Evolutionary conservation across 2,888 invertebrate species (phyloP).

Genomic region (Aspidapion aeneum): DNA sequence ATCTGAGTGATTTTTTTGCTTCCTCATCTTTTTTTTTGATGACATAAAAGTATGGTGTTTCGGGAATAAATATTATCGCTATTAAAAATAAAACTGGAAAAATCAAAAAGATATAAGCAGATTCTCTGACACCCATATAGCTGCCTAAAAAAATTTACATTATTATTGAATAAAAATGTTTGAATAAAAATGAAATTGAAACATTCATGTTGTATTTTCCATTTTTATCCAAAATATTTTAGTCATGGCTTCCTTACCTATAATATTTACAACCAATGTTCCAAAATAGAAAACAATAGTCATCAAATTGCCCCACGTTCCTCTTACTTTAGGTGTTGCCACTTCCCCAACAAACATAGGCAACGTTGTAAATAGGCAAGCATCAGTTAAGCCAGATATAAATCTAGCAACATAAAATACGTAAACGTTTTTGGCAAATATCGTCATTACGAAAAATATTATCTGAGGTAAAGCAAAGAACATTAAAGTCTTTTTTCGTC

Average conservation of each 20-base stretch:
- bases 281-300: constrained; percentile 33
- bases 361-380: constrained; percentile 31
- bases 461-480: constrained; percentile 35
- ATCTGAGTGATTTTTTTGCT: constrained; percentile 31
- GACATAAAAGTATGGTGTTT: constrained; percentile 44
- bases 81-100: constrained; percentile 56
- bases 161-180: too few species aligned
- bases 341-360: constrained; percentile 39
- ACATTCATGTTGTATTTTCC: background rate
- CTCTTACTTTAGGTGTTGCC: constrained; percentile 36
- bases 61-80: constrained; percentile 58
- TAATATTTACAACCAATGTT: constrained; percentile 45
- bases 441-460: constrained; percentile 31
- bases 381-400: constrained; percentile 34
- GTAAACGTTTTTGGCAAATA: constrained; percentile 31
- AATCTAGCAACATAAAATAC: constrained; percentile 38
- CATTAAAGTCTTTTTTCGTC: constrained; percentile 37
- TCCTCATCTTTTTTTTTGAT: constrained; percentile 31
- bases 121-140: constrained; percentile 50
- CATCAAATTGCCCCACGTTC: constrained; percentile 37
- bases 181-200: background rate
- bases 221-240: too few species aligned
- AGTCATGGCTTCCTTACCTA: too few species aligned
- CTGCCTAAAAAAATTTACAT: constrained; percentile 42
- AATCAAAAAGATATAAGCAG: constrained; percentile 55